phyloP scores from a whole-genome alignment of 1,140 invertebrate species.

The Drosophila azteca region DNA sequence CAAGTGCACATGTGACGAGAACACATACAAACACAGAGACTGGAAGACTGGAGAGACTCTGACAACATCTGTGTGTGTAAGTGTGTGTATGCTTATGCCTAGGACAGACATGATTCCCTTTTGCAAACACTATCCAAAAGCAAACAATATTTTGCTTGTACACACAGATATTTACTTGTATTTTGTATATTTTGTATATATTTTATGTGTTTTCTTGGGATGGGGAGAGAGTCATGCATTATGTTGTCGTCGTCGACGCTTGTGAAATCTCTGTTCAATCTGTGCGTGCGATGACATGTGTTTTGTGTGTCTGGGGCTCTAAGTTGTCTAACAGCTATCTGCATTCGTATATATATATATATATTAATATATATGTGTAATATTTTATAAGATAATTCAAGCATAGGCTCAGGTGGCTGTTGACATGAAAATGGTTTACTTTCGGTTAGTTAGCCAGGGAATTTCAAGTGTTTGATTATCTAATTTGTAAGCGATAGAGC shows the following conservation, averaged over 20 bases:
- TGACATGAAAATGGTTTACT: constrained; percentile 64
- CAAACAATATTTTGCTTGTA: constrained; percentile 64
- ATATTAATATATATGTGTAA: no score
- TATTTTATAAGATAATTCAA: constrained; percentile 52
- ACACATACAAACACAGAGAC: constrained; percentile 35
- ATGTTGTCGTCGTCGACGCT: constrained; percentile 70
- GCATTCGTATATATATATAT: no score
- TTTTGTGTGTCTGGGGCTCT: constrained; percentile 44
- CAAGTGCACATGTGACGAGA: constrained; percentile 76
- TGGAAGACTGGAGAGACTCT: constrained; percentile 2
- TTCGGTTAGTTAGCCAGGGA: constrained; percentile 21
- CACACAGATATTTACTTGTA: constrained; percentile 48
- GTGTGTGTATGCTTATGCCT: constrained; percentile 1
- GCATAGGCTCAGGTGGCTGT: constrained; percentile 29
- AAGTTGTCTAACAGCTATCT: constrained; percentile 39
- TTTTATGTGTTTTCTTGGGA: constrained; percentile 43
- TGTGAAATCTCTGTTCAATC: constrained; percentile 79
- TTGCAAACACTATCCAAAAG: constrained; percentile 67
- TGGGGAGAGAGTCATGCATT: constrained; percentile 55
- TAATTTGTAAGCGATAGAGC: constrained; percentile 11
- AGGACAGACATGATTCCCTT: constrained; percentile 36
- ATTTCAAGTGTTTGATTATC: constrained; percentile 11
- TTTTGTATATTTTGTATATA: constrained; percentile 73
- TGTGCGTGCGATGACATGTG: constrained; percentile 72
- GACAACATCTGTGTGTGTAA: neutral